Percentiles rank a stretch among this genome's conserved stretches.
Conservation (phyloP, 2,113 vertebrate species). For the Anguilla rostrata region DNA sequence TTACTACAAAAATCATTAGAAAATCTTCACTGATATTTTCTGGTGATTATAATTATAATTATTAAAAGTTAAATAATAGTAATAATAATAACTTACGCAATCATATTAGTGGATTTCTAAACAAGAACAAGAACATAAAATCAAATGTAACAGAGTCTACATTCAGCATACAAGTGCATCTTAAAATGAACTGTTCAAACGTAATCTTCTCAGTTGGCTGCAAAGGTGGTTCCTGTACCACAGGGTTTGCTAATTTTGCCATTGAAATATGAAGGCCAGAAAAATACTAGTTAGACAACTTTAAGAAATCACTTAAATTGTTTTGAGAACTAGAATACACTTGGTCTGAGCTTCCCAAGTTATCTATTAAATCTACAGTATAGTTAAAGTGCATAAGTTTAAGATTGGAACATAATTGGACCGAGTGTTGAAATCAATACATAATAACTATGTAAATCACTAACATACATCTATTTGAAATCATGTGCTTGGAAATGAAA, state of each 20-base stretch:
- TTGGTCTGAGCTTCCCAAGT: background rate
- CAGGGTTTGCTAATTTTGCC: background rate
- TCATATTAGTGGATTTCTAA: background rate
- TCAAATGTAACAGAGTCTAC: background rate
- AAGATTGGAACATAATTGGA: background rate
- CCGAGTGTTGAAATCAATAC: background rate
- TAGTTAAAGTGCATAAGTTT: background rate
- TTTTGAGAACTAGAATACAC: background rate
- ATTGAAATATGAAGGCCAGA: background rate
- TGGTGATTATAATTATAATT: background rate
- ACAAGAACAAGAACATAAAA: background rate
- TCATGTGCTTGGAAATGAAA: background rate
- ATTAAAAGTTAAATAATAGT: too few species aligned
- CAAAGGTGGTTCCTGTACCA: background rate
- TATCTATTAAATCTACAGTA: background rate
- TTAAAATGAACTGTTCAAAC: background rate
- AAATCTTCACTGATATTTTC: background rate
- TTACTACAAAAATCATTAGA: background rate
- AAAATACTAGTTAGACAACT: background rate
- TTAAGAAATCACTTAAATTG: background rate
- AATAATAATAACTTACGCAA: background rate
- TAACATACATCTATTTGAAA: background rate
- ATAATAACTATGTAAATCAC: background rate
- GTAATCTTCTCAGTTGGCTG: background rate
- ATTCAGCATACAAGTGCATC: background rate